Percentiles rank a stretch among this genome's conserved stretches.
These are phyloP conservation scores for Andrena flavipes DNA, from an alignment of 2,888 invertebrate species.

Conservation along the genomic window DNA sequence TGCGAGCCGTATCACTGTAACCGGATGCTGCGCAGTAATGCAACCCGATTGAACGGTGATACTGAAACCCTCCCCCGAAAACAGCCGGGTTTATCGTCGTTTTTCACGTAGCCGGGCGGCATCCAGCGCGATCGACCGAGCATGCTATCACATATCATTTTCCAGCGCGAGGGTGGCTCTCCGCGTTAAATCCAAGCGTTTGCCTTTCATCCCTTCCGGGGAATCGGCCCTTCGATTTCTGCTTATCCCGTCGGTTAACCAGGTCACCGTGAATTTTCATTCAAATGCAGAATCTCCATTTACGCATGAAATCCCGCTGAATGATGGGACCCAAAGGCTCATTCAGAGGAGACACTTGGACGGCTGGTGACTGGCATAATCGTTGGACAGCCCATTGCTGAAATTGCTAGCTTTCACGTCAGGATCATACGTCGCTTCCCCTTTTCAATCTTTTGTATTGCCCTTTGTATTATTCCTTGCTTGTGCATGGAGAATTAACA, in stretches of 20 bases:
- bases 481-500: too few species aligned
- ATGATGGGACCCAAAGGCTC: background rate
- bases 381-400: too few species aligned
- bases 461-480: too few species aligned
- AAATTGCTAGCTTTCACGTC: too few species aligned
- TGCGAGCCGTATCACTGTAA: conserved; percentile 65
- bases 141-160: conserved; percentile 67
- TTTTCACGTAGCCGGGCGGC: conserved; percentile 31
- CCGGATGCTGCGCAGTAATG: conserved; percentile 54
- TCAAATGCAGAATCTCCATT: background rate
- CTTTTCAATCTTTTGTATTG: too few species aligned
- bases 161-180: conserved; percentile 25
- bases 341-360: background rate
- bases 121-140: conserved; percentile 34
- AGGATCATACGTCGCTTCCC: too few species aligned
- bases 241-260: conserved; percentile 7
- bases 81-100: conserved; percentile 49
- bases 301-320: background rate
- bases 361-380: too few species aligned
- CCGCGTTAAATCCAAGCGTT: conserved; percentile 26
- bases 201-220: background rate
- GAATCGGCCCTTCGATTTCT: background rate
- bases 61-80: conserved; percentile 5
- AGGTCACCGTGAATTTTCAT: conserved; percentile 13
- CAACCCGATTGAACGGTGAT: conserved; percentile 25